Base-by-base conservation (phyloP, 2,888 invertebrate genomes). In the Chrysolina haemoptera region DNA sequence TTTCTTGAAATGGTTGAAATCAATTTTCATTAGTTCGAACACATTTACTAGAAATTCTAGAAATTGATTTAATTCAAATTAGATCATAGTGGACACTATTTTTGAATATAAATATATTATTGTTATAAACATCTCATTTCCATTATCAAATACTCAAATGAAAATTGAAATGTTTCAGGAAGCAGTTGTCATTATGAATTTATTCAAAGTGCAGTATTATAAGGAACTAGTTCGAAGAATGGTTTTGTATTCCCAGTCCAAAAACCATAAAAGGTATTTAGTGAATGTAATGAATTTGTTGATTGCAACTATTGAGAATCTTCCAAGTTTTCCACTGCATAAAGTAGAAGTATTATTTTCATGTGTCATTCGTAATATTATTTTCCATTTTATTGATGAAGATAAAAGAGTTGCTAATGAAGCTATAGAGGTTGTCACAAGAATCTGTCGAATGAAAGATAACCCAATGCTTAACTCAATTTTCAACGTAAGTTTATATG, bases 211-310 rank as follows among this genome's bases (percentile, higher is more conserved):
- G 59, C 64, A 75, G n/a, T 73, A 78, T 27, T 82, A 82, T 43
- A 80, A 79, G 70, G 81, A 81, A 55, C 62, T 81, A 9, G 18
- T 81, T 5, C 72, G 75, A 67, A 77, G 76, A 72, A 78, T 82
- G 75, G 73, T 78, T 66, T 66, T 79, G 12, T 79, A 79, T 67
- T 73, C 81, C 10, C 78, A 78, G 50, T 79, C 80, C 14, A 79
- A 74, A 74, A 79, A 78, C 43, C 78, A 81, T 64, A 77, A 78
- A 72, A 74, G 62, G 5, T 78, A 76, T 69, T 55, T 77, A 27
- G 46, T 69, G 59, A 81, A 81, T 73, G 63, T 82, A 35, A 79
- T 81, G 77, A 48, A 75, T 22, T 14, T 82, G 41, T 48, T 78
- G 22, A 71, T 75, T 64, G 75, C 75, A 43, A 77, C 79, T 68